Evolutionary conservation across 2,888 invertebrate genomes (phyloP).

Genomic region (Parthenolecanium corni): DNA sequence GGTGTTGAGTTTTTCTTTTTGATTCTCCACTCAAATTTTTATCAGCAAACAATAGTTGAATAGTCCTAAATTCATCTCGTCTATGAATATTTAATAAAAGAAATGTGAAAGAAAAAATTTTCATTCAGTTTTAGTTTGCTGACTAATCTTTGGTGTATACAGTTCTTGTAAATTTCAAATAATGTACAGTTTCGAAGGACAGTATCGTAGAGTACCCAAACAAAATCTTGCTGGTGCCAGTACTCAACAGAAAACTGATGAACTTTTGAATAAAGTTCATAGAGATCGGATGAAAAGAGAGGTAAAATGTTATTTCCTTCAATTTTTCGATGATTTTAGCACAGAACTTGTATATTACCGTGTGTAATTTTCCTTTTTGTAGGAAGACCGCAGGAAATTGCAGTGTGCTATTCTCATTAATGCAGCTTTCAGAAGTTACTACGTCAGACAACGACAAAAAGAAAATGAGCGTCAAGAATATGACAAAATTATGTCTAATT

Average conservation of each 20-base stretch:
- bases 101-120: no score
- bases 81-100: no score
- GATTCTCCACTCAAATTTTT: no score
- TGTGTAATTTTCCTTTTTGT: constrained; percentile 11
- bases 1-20: no score
- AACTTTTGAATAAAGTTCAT: constrained; percentile 66
- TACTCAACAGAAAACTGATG: constrained; percentile 55
- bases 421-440: constrained; percentile 63
- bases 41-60: no score
- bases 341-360: neutral
- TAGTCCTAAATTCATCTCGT: no score
- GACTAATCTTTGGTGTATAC: no score
- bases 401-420: constrained; percentile 72
- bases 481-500: constrained; percentile 42
- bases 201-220: constrained; percentile 71
- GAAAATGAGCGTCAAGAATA: constrained; percentile 55
- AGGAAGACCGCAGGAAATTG: constrained; percentile 59
- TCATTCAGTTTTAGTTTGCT: no score
- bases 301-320: constrained; percentile 40
- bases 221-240: constrained; percentile 86
- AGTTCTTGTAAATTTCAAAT: neutral
- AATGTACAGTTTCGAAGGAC: constrained; percentile 75
- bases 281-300: constrained; percentile 77
- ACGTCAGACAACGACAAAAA: constrained; percentile 56
- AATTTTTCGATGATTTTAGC: neutral